A percentile compares a stretch with the other conserved stretches of the same genome.
Evolutionary conservation across 2,113 vertebrate genomes (phyloP).

Genomic region (Mugil cephalus): DNA sequence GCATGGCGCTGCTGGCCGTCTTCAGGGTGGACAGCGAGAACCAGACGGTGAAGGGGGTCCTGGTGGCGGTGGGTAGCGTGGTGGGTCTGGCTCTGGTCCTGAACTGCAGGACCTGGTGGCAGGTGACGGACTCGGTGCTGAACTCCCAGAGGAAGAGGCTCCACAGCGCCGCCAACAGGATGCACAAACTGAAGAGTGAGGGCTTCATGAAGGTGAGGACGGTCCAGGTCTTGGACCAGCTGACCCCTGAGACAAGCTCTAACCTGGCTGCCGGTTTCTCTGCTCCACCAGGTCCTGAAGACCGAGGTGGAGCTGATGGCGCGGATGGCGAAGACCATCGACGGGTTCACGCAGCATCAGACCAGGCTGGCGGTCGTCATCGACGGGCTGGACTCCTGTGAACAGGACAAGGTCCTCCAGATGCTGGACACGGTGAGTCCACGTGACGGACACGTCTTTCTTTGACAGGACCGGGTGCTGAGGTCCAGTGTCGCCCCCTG

Average conservation of each 20-base stretch:
- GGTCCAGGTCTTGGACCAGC: too few species aligned
- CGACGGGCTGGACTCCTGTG: conserved; percentile 96
- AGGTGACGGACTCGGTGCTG: conserved; percentile 92
- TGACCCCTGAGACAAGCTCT: too few species aligned
- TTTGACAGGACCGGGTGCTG: neutral
- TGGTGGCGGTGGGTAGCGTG: conserved; percentile 88
- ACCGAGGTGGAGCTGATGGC: conserved; percentile 98
- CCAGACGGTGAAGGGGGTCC: conserved; percentile 89
- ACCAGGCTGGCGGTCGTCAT: conserved; percentile 96
- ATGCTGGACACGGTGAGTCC: conserved; percentile 95
- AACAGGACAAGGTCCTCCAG: conserved; percentile 98
- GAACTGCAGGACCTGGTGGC: conserved; percentile 98
- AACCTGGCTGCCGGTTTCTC: too few species aligned
- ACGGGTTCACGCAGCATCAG: conserved; percentile 97
- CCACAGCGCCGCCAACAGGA: conserved; percentile 91
- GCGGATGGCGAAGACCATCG: conserved; percentile 96
- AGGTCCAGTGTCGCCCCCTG: neutral
- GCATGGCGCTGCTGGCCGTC: conserved; percentile 88
- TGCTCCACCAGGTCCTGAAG: conserved; percentile 90
- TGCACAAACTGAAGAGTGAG: conserved; percentile 95
- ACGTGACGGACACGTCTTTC: neutral
- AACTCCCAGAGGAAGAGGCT: conserved; percentile 96
- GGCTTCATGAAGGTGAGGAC: conserved; percentile 97
- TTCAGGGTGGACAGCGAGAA: conserved; percentile 89
- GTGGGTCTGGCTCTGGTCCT: conserved; percentile 92